Conservation (phyloP, 2,113 vertebrate genomes). For the Delphinapterus leucas region DNA sequence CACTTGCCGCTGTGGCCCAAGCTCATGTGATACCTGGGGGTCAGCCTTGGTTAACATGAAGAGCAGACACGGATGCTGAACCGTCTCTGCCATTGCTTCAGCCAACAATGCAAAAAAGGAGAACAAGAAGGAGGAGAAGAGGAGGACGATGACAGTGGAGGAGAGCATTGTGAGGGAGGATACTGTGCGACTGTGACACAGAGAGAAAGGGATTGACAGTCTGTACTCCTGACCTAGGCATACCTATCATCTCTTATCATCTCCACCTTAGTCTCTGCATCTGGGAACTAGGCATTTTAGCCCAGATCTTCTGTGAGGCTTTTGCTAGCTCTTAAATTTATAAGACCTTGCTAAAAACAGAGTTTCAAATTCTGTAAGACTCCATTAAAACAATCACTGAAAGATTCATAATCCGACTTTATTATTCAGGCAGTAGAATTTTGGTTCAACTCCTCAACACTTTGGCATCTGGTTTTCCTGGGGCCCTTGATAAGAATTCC, state of each 20-base stretch:
- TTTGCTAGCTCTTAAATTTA: neutral
- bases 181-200: neutral
- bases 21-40: neutral
- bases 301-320: neutral
- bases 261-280: neutral
- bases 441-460: neutral
- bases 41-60: neutral
- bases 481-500: neutral
- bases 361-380: neutral
- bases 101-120: neutral
- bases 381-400: neutral
- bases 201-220: neutral
- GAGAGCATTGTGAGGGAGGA: neutral
- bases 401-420: neutral
- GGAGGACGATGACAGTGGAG: accelerated
- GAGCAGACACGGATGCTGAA: neutral
- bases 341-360: neutral
- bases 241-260: neutral
- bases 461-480: neutral
- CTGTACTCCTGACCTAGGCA: neutral
- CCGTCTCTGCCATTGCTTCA: neutral
- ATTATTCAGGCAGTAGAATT: neutral
- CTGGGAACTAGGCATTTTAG: neutral
- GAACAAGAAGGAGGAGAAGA: neutral
- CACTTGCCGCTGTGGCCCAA: neutral